Evolutionary conservation across 2,113 vertebrate genomes (phyloP), one percentile per base, ranked within the genome.

Genomic region (Cheirogaleus medius): DNA sequence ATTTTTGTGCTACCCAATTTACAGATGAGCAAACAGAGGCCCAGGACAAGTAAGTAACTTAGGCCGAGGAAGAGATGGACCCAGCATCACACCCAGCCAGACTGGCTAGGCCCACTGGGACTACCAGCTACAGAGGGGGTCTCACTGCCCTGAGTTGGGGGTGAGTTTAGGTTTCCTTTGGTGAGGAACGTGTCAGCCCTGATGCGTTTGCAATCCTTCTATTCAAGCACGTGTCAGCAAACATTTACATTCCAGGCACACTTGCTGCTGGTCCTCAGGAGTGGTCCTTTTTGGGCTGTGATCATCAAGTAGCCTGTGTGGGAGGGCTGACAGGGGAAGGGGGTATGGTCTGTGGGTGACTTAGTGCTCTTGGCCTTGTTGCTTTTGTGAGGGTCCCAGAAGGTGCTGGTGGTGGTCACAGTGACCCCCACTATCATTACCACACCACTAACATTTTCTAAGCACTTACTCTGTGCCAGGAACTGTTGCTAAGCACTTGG

Each of bases 291-390:
- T 17, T 17, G 1, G 25, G n/a, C 12, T 73, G 34, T 86, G 73
- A 29, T 49, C 15, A 14, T 29, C 58, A 56, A 17, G 18, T 1
- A n/a, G 23, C 37, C n/a, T 66, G 34, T 42, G 34, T 13, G 12
- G 76, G 25, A 37, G 34, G 37, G 44, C 34, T 32, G 44, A 68
- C 27, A 1, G 29, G 8, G 6, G 37, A 44, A 23, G 32, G 14
- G 8, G 6, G 20, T 18, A 7, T 2, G 0, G 58, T n/a, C 37
- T 63, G 20, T 42, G 76, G n/a, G 20, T 29, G 5, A 13, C 56
- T 96, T 25, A 27, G 18, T 84, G 49, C 49, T 58, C 23, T 78
- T 68, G n/a, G 32, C 14, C 13, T 44, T 8, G 29, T 60, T 63
- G 80, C 32, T 69, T 76, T 85, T 66, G 14, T 68, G 52, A 37